These are phyloP conservation scores for Arrhamphus sclerolepis DNA, from an alignment of 2,797 vertebrate species.

Conservation along the genomic window DNA sequence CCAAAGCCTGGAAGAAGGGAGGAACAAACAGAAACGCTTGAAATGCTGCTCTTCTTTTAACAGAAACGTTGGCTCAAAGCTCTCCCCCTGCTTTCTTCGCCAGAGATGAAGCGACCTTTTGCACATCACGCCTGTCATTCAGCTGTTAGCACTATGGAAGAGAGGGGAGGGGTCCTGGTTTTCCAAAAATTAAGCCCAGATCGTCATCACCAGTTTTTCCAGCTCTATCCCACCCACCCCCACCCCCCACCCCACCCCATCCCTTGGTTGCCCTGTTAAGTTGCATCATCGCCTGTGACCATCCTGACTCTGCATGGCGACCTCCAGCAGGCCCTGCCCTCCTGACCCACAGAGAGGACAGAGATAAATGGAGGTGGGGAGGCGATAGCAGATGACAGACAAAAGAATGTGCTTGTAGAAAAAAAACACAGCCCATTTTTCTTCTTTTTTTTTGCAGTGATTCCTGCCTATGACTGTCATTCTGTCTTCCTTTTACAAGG, in stretches of 20 bases:
- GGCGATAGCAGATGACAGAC: slow-evolving; percentile 11
- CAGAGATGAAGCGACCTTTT: background rate
- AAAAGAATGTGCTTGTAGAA: slow-evolving; percentile 19
- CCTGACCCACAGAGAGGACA: slow-evolving; percentile 30
- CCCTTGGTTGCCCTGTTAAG: slow-evolving; percentile 46
- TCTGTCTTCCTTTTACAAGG: slow-evolving; percentile 26
- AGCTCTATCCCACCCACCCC: background rate
- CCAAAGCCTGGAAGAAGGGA: slow-evolving; percentile 87
- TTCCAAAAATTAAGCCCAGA: slow-evolving; percentile 7
- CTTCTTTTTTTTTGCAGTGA: background rate
- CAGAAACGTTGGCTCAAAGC: slow-evolving; percentile 9
- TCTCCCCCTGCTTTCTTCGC: slow-evolving; percentile 15
- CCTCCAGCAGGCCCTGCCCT: slow-evolving; percentile 44
- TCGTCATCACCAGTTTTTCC: slow-evolving; percentile 24
- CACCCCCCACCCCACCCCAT: slow-evolving; percentile 8
- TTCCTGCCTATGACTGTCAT: slow-evolving; percentile 28
- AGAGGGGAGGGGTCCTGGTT: slow-evolving; percentile 3
- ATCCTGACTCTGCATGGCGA: slow-evolving; percentile 40
- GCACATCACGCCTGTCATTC: slow-evolving; percentile 31
- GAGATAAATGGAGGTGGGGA: slow-evolving; percentile 40
- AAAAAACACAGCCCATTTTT: background rate
- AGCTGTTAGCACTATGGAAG: slow-evolving; percentile 17
- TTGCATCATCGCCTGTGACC: slow-evolving; percentile 35
- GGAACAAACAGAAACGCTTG: background rate
- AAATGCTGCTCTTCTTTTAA: background rate